These are phyloP conservation scores for Drosophila seclusa DNA, from an alignment of 2,888 invertebrate genomes.

Conservation along the genomic window DNA sequence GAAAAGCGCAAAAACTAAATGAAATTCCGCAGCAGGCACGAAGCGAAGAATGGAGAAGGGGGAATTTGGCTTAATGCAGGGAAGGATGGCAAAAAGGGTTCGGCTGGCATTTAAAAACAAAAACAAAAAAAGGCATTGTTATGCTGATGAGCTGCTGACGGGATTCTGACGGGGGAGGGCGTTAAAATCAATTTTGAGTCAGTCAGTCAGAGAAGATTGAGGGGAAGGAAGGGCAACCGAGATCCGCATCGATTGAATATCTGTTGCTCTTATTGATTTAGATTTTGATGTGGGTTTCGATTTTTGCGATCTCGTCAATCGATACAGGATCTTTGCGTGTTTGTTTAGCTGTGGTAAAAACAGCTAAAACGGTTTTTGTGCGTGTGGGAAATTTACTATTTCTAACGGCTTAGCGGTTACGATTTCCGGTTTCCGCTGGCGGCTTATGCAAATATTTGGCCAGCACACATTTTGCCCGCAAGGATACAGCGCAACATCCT, in stretches of 20 bases:
- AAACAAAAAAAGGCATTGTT: slow-evolving; percentile 35
- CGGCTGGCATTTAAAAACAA: slow-evolving; percentile 2
- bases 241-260: slow-evolving; percentile 54
- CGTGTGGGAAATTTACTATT: slow-evolving; percentile 47
- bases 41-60: slow-evolving; percentile 10
- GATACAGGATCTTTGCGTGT: slow-evolving; percentile 27
- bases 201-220: slow-evolving; percentile 16
- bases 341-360: slow-evolving; percentile 59
- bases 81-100: slow-evolving; percentile 53
- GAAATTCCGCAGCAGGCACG: slow-evolving; percentile 47
- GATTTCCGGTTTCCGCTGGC: slow-evolving; percentile 68
- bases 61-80: slow-evolving; percentile 37
- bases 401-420: slow-evolving; percentile 32
- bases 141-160: slow-evolving; percentile 68
- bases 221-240: slow-evolving; percentile 1
- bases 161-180: slow-evolving; percentile 32
- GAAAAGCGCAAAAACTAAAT: slow-evolving; percentile 39
- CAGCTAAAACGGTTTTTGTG: slow-evolving; percentile 43
- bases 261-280: slow-evolving; percentile 58
- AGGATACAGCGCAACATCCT: slow-evolving; percentile 5
- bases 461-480: slow-evolving; percentile 10
- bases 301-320: slow-evolving; percentile 14
- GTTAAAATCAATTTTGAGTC: slow-evolving; percentile 70
- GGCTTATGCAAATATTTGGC: slow-evolving; percentile 75
- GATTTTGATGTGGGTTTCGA: slow-evolving; percentile 60